Base-by-base conservation (phyloP, 2,888 invertebrate genomes). In the Dorcus parallelipipedus region DNA sequence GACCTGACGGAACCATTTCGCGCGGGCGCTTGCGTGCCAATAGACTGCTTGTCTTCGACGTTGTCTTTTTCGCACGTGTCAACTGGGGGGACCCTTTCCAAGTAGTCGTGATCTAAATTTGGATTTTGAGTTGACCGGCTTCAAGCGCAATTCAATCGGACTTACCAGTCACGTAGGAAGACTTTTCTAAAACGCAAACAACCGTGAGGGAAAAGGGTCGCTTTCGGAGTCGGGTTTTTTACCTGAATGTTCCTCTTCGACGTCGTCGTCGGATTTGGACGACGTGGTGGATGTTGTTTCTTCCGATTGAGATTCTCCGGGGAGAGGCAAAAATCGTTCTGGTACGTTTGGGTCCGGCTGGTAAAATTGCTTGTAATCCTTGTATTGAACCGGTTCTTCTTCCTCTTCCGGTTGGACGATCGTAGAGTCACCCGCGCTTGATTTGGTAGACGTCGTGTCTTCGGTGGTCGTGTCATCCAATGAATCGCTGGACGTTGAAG, bases 301-400 rank as follows among this genome's bases (percentile, higher is more conserved):
- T 53, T 8, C 40, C 39, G 9, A 49, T 45, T 45, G 60, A 53
- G 9, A 14, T 26, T 42, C 33, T 3, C 33, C 45, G 9, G 59
- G 55, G 17, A 51, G 17, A 7, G 51, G 51, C 8, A 51, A 14
- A 10, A 51, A 51, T 17, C 51, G 14, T 3, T 10, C 2, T 3
- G 51, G 51, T 3, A 51, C 17, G 1, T n/a, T 14, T 38, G 20
- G 38, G n/a, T 51, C 51, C 17, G 51, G 39, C 14, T 14, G n/a
- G 38, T 51, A 51, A 39, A 51, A 38, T 51, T 51, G 9, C 20
- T 51, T 40, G 51, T 38, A 54, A 17, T 54, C 48, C 52, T 38
- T 49, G 49, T 3, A 10, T 2, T 50, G 20, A n/a, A 10, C 20
- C 17, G 33, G 39, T 33, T 38, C 40, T 17, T 50, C 45, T 9